Evolutionary conservation across 2,113 vertebrate genomes (phyloP), one percentile per base, ranked within the genome.

Genomic region (Dunckerocampus dactyliophorus): DNA sequence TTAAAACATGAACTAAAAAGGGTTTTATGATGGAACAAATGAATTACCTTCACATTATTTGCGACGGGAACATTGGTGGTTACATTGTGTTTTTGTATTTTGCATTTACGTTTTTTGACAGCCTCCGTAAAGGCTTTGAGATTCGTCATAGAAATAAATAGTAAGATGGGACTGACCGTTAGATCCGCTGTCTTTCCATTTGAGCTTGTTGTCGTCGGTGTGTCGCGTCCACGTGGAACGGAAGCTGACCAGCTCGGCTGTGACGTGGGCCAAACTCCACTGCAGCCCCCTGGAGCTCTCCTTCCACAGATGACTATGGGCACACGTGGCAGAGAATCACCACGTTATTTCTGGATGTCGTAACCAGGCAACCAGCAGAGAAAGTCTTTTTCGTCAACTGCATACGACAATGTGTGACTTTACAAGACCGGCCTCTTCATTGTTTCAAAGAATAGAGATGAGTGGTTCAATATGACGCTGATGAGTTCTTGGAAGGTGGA

Each of bases 181-280:
- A 7, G 92, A 90, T 1, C 92, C 91, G 66, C 89, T 83, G 43
- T 95, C 93, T 83, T 95, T 97, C 95, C 95, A 96, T 70, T 94
- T 94, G 74, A 94, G 89, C 80, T 96, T 98, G 90, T 98, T 97
- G 83, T 97, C 94, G 75, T 98, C 95, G 55, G 94, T 95, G 85
- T 93, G 89, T 59, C 92, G 91, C 56, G 84, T 89, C 95, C 95
- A 98, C 1, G 92, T 93, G 47, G 93, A 89, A 34, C 94, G 92
- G 86, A 98, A 97, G 52, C 92, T 91, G 65, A 91, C 89, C 75
- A 98, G 89, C 59, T 95, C 94, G 0, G 93, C 89, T 1, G 93
- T 95, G 77, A 95, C 84, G 66, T 96, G 94, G 61, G 92, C 92
- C 1, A 93, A 86, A 59, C 93, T 94, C 88, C 89, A 85, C 72